These are phyloP conservation scores for Cistogaster globosa DNA, from an alignment of 2,888 invertebrate genomes.

Conservation along the genomic window DNA sequence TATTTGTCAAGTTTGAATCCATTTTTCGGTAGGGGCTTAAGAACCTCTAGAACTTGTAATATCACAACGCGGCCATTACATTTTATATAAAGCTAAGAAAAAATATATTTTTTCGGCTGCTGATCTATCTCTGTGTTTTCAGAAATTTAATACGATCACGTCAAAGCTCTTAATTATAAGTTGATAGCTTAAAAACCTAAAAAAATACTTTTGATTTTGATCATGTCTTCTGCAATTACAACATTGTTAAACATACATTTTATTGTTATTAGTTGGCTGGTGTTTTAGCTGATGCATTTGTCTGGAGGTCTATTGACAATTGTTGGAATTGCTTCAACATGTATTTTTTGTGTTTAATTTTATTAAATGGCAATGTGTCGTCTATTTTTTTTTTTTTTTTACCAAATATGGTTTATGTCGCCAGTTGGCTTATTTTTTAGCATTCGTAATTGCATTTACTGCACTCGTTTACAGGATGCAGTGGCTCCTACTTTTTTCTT, in stretches of 20 bases:
- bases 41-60: too few relatives aligned
- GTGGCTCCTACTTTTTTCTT: slow-evolving; percentile 8
- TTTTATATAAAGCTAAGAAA: too few relatives aligned
- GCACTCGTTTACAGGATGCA: slow-evolving; percentile 50
- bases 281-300: slow-evolving; percentile 50
- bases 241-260: slow-evolving; percentile 65
- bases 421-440: slow-evolving; percentile 63
- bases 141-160: too few relatives aligned
- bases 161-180: too few relatives aligned
- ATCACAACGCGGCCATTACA: too few relatives aligned
- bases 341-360: slow-evolving; percentile 43
- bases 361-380: too few relatives aligned
- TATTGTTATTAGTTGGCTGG: slow-evolving; percentile 51
- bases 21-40: too few relatives aligned
- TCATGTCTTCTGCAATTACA: slow-evolving; percentile 71
- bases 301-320: slow-evolving; percentile 66
- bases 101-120: too few relatives aligned
- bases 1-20: too few relatives aligned
- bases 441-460: slow-evolving; percentile 56
- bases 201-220: slow-evolving; percentile 69
- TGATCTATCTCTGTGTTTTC: too few relatives aligned
- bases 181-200: not conserved
- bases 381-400: too few relatives aligned
- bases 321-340: slow-evolving; percentile 40
- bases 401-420: too few relatives aligned